phyloP scores from a whole-genome alignment of 1,140 invertebrate genomes.

The Zaprionus capensis region DNA sequence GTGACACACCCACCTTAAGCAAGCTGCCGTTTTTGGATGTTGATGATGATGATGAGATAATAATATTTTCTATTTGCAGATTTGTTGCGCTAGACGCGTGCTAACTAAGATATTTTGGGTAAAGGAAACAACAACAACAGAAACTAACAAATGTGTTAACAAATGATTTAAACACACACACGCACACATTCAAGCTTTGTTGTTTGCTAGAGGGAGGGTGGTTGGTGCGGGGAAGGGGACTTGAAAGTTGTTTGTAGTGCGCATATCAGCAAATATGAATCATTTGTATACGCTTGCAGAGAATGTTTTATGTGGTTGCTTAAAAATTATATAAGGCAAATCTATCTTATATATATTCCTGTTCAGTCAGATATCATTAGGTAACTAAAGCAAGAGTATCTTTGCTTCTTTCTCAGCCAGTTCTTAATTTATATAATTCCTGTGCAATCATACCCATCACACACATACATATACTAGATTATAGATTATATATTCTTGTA shows the following conservation, averaged over 20 bases:
- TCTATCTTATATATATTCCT: too few relatives aligned
- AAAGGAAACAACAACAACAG: conserved; percentile 30
- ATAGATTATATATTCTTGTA: neutral
- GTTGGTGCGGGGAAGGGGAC: neutral
- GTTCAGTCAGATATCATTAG: too few relatives aligned
- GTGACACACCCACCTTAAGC: conserved; percentile 54
- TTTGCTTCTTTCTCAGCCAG: too few relatives aligned
- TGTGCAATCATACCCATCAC: too few relatives aligned
- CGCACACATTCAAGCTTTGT: conserved; percentile 31
- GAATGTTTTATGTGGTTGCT: neutral
- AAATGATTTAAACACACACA: conserved; percentile 35
- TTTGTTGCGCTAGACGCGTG: conserved; percentile 71
- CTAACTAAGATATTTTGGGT: conserved; percentile 65
- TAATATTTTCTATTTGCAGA: conserved; percentile 80
- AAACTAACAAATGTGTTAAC: conserved; percentile 50
- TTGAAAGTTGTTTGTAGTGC: neutral
- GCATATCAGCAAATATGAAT: neutral
- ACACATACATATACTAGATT: too few relatives aligned
- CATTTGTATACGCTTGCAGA: conserved; percentile 11
- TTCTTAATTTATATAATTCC: too few relatives aligned
- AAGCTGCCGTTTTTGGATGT: conserved; percentile 23
- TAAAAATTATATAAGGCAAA: neutral
- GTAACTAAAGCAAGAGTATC: too few relatives aligned
- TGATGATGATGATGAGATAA: conserved; percentile 57
- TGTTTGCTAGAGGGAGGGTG: conserved; percentile 19